These are phyloP conservation scores for Dilophus febrilis DNA, from an alignment of 2,888 invertebrate genomes.

Conservation along the genomic window DNA sequence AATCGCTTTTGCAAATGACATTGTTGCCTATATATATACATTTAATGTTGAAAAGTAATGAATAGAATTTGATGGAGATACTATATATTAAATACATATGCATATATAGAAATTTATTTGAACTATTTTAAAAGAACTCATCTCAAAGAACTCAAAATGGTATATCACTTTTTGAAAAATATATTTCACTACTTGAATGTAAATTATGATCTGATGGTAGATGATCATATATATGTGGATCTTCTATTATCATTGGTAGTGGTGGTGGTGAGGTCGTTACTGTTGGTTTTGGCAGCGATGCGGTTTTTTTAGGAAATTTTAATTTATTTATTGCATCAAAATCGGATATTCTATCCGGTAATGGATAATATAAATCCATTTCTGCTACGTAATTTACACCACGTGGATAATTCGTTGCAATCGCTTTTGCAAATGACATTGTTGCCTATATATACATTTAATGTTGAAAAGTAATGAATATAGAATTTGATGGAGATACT, in stretches of 20 bases:
- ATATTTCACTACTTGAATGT: neutral
- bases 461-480: no score
- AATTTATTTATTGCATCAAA: neutral
- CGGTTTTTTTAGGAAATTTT: neutral
- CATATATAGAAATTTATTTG: no score
- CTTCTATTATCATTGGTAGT: no score
- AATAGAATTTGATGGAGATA: no score
- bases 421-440: slow-evolving; percentile 15
- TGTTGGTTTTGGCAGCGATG: neutral
- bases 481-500: no score
- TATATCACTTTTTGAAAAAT: no score
- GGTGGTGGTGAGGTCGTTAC: no score
- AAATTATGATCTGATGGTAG: neutral
- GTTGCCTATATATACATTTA: no score
- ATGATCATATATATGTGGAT: neutral
- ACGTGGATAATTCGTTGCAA: slow-evolving; percentile 17
- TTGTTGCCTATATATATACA: slow-evolving; percentile 7
- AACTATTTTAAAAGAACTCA: no score
- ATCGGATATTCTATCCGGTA: slow-evolving; percentile 1
- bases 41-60: no score
- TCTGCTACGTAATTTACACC: slow-evolving; percentile 19
- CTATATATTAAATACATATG: no score
- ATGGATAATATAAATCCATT: slow-evolving; percentile 16
- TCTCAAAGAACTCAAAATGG: no score
- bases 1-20: slow-evolving; percentile 17